Percentiles rank a stretch among this genome's conserved stretches.
phyloP scores from a whole-genome alignment of 2,888 invertebrate genomes.

The Leptinotarsa tumamoca region DNA sequence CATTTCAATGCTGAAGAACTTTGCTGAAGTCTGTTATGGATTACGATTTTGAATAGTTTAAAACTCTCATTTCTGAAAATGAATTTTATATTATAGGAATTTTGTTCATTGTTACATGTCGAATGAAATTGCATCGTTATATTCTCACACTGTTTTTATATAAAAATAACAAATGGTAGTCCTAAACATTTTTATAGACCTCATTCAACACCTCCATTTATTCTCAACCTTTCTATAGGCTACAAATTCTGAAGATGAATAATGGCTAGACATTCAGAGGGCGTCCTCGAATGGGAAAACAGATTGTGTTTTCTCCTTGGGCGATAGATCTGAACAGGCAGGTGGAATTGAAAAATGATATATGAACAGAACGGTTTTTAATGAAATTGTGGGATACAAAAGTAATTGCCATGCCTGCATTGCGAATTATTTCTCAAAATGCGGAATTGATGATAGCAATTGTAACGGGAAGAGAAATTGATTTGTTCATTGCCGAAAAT shows the following conservation, averaged over 20 bases:
- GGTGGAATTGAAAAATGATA: constrained; percentile 28
- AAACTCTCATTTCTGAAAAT: neutral
- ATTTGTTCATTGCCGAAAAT: too few species aligned
- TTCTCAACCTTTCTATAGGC: constrained; percentile 27
- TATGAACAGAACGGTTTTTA: neutral
- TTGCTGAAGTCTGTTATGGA: too few species aligned
- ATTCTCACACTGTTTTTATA: constrained; percentile 9
- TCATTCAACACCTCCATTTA: constrained; percentile 26
- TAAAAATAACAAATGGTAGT: constrained; percentile 22
- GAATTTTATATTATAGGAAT: neutral
- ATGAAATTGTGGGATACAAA: neutral
- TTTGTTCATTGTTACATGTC: neutral
- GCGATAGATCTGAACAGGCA: constrained; percentile 24
- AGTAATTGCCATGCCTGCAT: neutral
- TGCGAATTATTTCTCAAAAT: neutral
- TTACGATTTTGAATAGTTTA: too few species aligned
- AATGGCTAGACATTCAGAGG: constrained; percentile 27
- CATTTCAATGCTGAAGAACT: too few species aligned
- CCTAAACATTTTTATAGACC: constrained; percentile 31
- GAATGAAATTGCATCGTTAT: neutral
- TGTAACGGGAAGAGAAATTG: too few species aligned
- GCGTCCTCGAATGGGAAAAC: constrained; percentile 23
- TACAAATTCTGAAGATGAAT: constrained; percentile 28
- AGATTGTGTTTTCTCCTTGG: constrained; percentile 26
- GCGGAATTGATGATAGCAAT: neutral